phyloP scores from a whole-genome alignment of 2,797 vertebrate genomes.

The Hirundo rustica region DNA sequence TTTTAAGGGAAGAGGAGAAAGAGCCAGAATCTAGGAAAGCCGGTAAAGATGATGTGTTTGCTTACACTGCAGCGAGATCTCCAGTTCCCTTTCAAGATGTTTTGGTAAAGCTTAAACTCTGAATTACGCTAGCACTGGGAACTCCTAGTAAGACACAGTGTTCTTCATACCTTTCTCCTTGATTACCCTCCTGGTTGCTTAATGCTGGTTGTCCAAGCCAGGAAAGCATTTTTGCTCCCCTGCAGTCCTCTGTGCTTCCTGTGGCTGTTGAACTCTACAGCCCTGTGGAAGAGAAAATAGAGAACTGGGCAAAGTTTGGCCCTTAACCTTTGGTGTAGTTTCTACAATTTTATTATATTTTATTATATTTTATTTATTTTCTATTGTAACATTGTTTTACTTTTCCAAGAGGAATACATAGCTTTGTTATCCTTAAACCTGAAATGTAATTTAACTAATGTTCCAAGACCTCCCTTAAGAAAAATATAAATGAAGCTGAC shows the following conservation, averaged over 20 bases:
- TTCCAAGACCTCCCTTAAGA: not conserved
- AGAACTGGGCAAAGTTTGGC: not conserved
- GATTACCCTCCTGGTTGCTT: not conserved
- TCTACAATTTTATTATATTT: not conserved
- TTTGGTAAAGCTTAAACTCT: not conserved
- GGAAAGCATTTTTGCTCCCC: not conserved
- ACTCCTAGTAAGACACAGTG: not conserved
- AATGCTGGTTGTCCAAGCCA: not conserved
- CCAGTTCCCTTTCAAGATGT: not conserved
- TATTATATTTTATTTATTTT: not conserved
- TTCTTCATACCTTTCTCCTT: not conserved
- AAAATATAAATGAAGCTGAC: constrained; percentile 25
- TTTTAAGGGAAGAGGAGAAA: not conserved
- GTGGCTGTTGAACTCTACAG: not conserved
- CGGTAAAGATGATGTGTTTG: not conserved
- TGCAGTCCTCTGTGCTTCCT: not conserved
- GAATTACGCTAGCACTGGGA: not conserved
- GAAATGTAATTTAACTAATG: not conserved
- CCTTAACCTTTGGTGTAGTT: not conserved
- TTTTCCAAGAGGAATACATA: not conserved
- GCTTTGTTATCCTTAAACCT: not conserved
- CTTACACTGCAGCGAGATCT: not conserved
- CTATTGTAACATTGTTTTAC: not conserved
- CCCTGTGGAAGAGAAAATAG: not conserved
- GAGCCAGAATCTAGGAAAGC: not conserved